phyloP scores from a whole-genome alignment of 2,113 vertebrate species.

The Apistogramma diplotaenia region DNA sequence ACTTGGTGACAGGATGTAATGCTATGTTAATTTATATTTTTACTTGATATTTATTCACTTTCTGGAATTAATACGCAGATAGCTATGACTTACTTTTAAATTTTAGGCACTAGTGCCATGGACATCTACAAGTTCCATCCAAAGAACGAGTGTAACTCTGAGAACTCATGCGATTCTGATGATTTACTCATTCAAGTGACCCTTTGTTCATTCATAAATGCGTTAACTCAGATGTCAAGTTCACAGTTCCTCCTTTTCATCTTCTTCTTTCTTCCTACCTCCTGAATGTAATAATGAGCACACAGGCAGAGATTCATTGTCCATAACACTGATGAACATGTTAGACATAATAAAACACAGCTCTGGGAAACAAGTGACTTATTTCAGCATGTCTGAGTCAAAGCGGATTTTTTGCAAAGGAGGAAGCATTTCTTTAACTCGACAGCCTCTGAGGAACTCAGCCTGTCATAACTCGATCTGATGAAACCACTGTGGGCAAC shows the following conservation, averaged over 20 bases:
- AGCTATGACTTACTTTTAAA: too few relatives aligned
- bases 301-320: neutral
- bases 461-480: conserved; percentile 26
- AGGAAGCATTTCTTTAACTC: neutral
- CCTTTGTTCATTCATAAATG: neutral
- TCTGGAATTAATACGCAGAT: neutral
- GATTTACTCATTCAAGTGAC: neutral
- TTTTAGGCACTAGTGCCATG: too few relatives aligned
- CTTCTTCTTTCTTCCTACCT: neutral
- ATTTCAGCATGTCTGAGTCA: neutral
- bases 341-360: neutral
- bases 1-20: neutral
- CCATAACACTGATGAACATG: neutral
- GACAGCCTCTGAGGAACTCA: neutral
- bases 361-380: neutral
- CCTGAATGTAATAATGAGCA: neutral
- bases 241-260: neutral
- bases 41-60: neutral
- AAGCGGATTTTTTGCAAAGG: neutral
- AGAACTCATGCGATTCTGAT: neutral
- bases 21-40: neutral
- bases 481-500: neutral
- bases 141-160: neutral
- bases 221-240: neutral
- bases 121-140: too few relatives aligned